Percentiles rank a stretch among this genome's conserved stretches.
phyloP scores from a whole-genome alignment of 2,888 invertebrate species.

The Callyntrura sp. region DNA sequence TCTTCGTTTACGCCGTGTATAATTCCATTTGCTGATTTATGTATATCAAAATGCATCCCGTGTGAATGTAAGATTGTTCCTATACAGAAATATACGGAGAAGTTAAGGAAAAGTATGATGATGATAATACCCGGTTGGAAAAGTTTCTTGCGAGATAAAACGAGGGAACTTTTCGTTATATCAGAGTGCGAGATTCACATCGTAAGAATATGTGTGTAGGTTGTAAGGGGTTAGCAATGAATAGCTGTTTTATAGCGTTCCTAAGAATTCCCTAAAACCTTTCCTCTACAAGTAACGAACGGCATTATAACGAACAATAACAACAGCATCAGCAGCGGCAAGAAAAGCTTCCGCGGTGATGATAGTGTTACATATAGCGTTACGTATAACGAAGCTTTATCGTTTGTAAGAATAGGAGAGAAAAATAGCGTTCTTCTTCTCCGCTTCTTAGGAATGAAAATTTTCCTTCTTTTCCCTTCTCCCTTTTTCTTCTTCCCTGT shows the following conservation, averaged over 20 bases:
- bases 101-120: conserved; percentile 28
- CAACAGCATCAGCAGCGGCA: conserved; percentile 6
- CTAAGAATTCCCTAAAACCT: too few relatives aligned
- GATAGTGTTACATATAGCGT: not conserved
- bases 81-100: conserved; percentile 14
- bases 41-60: not conserved
- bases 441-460: conserved; percentile 17
- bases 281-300: too few relatives aligned
- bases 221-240: too few relatives aligned
- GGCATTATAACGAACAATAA: not conserved
- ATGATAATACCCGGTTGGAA: conserved; percentile 31
- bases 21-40: conserved; percentile 49
- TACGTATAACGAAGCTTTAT: conserved; percentile 47
- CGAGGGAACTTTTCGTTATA: not conserved
- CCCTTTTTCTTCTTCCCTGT: conserved; percentile 48
- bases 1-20: conserved; percentile 17
- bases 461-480: conserved; percentile 56
- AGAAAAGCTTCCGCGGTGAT: not conserved
- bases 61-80: not conserved
- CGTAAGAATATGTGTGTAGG: not conserved
- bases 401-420: conserved; percentile 24
- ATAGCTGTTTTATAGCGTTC: too few relatives aligned
- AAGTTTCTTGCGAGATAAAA: not conserved
- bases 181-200: conserved; percentile 13
- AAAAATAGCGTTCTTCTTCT: conserved; percentile 61